Evolutionary conservation across 1,140 invertebrate genomes (phyloP).

Genomic region (Calliphora vicina): DNA sequence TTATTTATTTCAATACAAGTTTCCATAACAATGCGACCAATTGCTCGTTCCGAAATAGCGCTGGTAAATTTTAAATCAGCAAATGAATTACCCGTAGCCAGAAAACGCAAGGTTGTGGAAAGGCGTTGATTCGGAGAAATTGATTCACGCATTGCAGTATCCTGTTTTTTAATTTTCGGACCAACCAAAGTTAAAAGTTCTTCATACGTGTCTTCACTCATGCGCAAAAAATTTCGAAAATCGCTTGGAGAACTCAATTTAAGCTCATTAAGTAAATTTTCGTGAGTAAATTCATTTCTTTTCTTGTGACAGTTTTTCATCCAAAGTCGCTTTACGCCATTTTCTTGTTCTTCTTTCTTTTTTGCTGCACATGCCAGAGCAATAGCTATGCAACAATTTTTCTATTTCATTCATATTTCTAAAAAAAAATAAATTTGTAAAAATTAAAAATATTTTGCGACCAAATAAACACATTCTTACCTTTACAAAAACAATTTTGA

Average conservation of each 20-base stretch:
- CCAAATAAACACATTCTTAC: no score
- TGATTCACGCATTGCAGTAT: constrained; percentile 19
- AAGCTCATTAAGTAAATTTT: not conserved
- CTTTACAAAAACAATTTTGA: no score
- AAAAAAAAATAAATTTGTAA: no score
- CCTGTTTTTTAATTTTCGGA: constrained; percentile 7
- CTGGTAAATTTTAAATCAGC: not conserved
- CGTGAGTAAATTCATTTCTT: not conserved
- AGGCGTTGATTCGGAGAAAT: constrained; percentile 20
- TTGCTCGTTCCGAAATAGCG: no score
- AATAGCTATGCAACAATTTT: no score
- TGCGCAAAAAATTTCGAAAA: constrained; percentile 10
- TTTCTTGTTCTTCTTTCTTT: no score
- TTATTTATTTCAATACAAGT: not conserved
- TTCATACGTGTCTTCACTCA: not conserved
- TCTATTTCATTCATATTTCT: no score
- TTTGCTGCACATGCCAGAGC: no score
- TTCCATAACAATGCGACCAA: not conserved
- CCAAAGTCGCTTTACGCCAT: not conserved
- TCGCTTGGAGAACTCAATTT: not conserved
- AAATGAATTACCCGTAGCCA: constrained; percentile 18
- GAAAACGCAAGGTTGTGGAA: not conserved
- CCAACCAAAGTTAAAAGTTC: not conserved
- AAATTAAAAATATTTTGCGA: no score
- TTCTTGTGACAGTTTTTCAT: not conserved